These are phyloP conservation scores for Agapornis roseicollis DNA, from an alignment of 2,113 vertebrate species.

Conservation along the genomic window DNA sequence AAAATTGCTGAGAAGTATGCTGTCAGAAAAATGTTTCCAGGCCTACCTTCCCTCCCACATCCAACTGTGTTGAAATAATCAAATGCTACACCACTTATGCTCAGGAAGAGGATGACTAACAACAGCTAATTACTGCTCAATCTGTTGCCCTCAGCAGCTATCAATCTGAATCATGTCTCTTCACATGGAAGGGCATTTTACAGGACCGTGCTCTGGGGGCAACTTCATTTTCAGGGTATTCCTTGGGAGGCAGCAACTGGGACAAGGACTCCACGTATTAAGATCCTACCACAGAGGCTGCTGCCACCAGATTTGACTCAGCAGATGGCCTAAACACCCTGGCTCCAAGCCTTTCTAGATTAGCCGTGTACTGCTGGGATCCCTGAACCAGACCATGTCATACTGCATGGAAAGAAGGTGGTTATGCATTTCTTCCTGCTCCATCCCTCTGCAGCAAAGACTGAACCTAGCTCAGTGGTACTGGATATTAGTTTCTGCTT, in stretches of 20 bases:
- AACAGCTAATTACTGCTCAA: constrained; percentile 55
- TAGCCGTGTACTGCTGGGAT: background rate
- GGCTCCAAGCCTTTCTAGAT: background rate
- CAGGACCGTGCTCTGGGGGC: background rate
- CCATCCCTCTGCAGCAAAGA: background rate
- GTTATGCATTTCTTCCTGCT: background rate
- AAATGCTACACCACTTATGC: background rate
- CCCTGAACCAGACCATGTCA: background rate
- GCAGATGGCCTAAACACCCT: background rate
- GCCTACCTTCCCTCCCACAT: constrained; percentile 63
- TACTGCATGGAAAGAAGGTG: background rate
- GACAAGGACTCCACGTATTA: background rate
- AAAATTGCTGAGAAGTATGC: constrained; percentile 59
- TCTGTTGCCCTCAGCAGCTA: constrained; percentile 44
- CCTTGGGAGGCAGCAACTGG: background rate
- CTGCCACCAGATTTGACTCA: background rate
- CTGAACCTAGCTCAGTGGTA: background rate
- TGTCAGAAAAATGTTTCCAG: constrained; percentile 53
- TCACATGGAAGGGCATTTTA: background rate
- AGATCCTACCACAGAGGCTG: background rate
- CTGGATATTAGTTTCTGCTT: background rate
- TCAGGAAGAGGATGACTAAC: constrained; percentile 60
- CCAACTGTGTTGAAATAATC: constrained; percentile 65
- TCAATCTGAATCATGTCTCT: constrained; percentile 8
- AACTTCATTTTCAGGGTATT: background rate